These are phyloP conservation scores for Drosophila obscura DNA, from an alignment of 1,140 invertebrate genomes.

Conservation along the genomic window DNA sequence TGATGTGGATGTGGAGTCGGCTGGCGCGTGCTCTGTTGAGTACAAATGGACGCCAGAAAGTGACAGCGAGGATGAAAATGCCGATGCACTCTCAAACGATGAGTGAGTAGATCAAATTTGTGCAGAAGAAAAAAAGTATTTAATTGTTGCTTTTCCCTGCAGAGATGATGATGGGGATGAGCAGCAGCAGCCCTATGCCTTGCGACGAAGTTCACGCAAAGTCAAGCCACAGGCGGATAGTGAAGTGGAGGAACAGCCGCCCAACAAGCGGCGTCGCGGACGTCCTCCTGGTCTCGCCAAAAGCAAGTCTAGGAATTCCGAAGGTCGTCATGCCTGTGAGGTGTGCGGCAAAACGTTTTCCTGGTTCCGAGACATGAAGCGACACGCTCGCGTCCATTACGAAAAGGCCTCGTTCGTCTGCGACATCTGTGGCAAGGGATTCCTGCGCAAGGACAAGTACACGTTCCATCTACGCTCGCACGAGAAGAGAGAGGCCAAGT, in stretches of 20 bases:
- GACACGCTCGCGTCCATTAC: conserved; percentile 58
- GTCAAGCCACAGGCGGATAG: conserved; percentile 37
- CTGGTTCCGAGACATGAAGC: conserved; percentile 70
- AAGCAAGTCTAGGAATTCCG: conserved; percentile 11
- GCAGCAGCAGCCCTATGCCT: conserved; percentile 26
- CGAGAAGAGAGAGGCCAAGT: conserved; percentile 37
- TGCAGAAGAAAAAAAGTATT: neutral
- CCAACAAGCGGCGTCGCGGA: conserved; percentile 52
- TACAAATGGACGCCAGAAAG: conserved; percentile 40
- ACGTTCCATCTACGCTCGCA: conserved; percentile 58
- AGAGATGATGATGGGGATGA: conserved; percentile 7
- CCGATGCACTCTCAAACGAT: conserved; percentile 2
- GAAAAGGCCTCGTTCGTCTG: conserved; percentile 50
- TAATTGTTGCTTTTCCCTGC: neutral
- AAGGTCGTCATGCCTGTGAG: conserved; percentile 53
- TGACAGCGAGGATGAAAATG: conserved; percentile 28
- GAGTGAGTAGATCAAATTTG: conserved; percentile 13
- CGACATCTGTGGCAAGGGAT: conserved; percentile 59
- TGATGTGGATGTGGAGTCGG: conserved; percentile 4
- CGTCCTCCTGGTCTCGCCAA: conserved; percentile 50
- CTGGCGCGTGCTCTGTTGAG: neutral
- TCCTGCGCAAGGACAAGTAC: conserved; percentile 72
- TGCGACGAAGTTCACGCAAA: conserved; percentile 48
- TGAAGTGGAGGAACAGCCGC: conserved; percentile 35
- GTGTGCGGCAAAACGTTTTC: conserved; percentile 68